Base-by-base conservation (phyloP, 92 coral and sea anemone species). In the Actinostola sp. region DNA sequence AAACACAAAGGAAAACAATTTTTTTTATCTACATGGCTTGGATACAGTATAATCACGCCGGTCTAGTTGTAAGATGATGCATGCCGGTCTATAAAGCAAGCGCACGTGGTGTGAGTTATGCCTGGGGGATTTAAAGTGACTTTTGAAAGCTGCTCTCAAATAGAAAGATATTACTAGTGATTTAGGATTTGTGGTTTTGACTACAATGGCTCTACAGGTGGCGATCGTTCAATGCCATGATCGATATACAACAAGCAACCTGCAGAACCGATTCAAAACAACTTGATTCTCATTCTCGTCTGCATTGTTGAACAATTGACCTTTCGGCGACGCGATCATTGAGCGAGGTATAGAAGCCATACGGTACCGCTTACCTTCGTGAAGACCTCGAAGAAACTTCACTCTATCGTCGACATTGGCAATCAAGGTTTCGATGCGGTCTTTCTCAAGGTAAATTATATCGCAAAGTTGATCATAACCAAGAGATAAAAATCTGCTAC, bases 401-500 rank as follows among this genome's bases (percentile, higher is more conserved):
- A 28, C 39, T 49, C 42, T 83, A 24, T 61, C 67, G 23, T 57
- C 50, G 12, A 68, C 69, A 50, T 76, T 75, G 2, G 60, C 57
- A 23, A 86, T 70, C 35, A 76, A 13, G 52, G 17, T 31, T 39
- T 78, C 84, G 15, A 71, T 36, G 27, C 76, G 80, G 0, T 81
- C 84, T 23, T 63, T 55, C 7, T 75, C 75, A 25, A 86, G 35
- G 44, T 60, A 57, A 15, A 86, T 66, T 36, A 86, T 28, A 51
- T 86, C 92, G 43, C 51, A 61, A 2, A 82, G 38, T 14, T 48
- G 76, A 41, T 64, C 61, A 72, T 68, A 86, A 20, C 92, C 92
- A 27, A 33, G 72, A 17, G 62, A 56, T 19, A 26, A 25, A 63
- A 85, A 79, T 36, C 31, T 15, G 20, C 41, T 1, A n/a, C 61